These are phyloP conservation scores for Aix galericulata DNA, from an alignment of 2,113 vertebrate species.

Conservation along the genomic window DNA sequence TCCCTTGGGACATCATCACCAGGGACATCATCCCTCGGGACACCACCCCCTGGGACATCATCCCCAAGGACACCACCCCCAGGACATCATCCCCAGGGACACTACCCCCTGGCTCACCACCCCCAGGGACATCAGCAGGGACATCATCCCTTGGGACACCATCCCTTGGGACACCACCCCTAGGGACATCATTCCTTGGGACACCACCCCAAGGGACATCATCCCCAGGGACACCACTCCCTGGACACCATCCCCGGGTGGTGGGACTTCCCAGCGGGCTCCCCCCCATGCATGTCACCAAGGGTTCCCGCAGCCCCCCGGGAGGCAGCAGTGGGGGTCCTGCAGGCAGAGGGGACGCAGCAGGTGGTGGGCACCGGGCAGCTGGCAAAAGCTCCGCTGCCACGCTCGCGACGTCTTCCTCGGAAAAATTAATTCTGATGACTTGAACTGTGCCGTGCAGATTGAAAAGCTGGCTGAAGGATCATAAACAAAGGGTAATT, in stretches of 20 bases:
- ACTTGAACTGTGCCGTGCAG: conserved; percentile 49
- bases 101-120: too few species aligned
- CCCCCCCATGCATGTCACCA: background rate
- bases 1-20: too few species aligned
- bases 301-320: background rate
- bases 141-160: too few species aligned
- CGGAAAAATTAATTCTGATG: conserved; percentile 61
- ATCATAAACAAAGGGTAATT: conserved; percentile 75
- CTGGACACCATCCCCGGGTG: background rate
- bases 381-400: background rate
- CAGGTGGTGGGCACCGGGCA: background rate
- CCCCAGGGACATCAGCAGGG: too few species aligned
- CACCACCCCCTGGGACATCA: too few species aligned
- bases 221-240: too few species aligned
- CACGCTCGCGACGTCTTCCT: accelerated
- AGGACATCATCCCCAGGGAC: too few species aligned
- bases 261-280: background rate
- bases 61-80: too few species aligned
- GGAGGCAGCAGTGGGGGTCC: background rate
- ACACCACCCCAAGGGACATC: too few species aligned
- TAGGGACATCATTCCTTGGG: too few species aligned
- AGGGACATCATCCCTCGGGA: too few species aligned
- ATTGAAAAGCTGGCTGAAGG: conserved; percentile 60
- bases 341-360: accelerated
- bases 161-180: too few species aligned